phyloP scores from a whole-genome alignment of 2,888 invertebrate genomes.

The Zelleria hepariella region DNA sequence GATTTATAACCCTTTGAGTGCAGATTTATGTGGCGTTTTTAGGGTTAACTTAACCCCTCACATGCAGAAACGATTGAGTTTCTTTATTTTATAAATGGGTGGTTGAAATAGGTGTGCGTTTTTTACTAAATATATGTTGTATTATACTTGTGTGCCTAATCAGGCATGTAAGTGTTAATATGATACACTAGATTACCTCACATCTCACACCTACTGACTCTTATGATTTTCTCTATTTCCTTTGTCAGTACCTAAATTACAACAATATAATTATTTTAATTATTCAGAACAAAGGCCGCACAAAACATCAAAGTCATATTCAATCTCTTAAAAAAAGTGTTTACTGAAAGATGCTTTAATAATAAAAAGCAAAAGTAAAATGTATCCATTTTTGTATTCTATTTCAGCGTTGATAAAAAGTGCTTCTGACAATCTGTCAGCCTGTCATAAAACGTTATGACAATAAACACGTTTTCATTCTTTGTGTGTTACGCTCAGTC shows the following conservation, averaged over 20 bases:
- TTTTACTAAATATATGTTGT: no score
- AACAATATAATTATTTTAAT: no score
- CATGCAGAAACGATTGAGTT: conserved; percentile 61
- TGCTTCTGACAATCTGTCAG: background rate
- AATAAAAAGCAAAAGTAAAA: background rate
- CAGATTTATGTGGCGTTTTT: conserved; percentile 57
- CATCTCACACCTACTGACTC: no score
- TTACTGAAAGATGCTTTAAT: background rate
- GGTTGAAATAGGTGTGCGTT: conserved; percentile 29
- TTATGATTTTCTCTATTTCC: no score
- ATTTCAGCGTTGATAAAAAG: background rate
- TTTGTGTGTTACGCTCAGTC: background rate
- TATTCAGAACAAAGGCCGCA: background rate
- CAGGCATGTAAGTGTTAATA: no score
- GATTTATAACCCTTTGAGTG: conserved; percentile 67
- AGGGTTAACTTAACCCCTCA: conserved; percentile 47
- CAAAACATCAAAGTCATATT: background rate
- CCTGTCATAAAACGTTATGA: background rate
- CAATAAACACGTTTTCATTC: background rate
- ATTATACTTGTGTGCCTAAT: no score
- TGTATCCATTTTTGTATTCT: background rate
- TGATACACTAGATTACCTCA: no score
- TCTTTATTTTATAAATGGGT: conserved; percentile 64
- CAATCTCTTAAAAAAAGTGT: background rate
- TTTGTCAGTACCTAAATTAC: no score